These are phyloP conservation scores for Dicaeum eximium DNA, from an alignment of 2,113 vertebrate species.

Conservation along the genomic window DNA sequence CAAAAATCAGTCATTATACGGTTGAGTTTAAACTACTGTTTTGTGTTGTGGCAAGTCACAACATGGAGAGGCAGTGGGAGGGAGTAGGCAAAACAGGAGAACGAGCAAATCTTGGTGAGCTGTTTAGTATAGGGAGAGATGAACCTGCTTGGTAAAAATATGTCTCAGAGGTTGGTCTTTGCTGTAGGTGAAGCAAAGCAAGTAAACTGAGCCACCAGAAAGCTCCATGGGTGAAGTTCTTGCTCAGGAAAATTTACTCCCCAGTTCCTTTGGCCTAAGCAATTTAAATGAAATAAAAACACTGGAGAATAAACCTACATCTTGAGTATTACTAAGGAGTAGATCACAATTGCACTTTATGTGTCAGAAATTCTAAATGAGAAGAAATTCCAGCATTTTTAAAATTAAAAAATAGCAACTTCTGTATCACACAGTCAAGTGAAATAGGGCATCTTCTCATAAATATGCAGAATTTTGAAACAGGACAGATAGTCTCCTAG, in stretches of 20 bases:
- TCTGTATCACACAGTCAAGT: not conserved
- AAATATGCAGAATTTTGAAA: not conserved
- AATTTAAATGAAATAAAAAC: not conserved
- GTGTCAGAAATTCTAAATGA: not conserved
- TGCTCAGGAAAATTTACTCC: not conserved
- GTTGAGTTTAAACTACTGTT: not conserved
- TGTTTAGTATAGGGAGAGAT: not conserved
- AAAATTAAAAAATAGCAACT: not conserved
- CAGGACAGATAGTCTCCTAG: too few species aligned
- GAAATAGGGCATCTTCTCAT: not conserved
- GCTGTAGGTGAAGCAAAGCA: not conserved
- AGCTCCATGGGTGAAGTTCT: not conserved
- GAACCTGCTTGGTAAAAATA: not conserved
- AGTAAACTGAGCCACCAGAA: not conserved
- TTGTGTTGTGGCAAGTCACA: not conserved
- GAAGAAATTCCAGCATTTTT: not conserved
- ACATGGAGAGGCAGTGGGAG: not conserved
- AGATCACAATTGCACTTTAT: not conserved
- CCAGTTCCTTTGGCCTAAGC: not conserved
- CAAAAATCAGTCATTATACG: not conserved
- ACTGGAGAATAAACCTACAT: not conserved
- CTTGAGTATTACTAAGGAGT: not conserved
- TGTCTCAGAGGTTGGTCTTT: not conserved
- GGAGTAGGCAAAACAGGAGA: not conserved
- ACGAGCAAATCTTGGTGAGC: not conserved